Conservation (phyloP, 2,888 invertebrate species). For the Lepidochrysops patricia region DNA sequence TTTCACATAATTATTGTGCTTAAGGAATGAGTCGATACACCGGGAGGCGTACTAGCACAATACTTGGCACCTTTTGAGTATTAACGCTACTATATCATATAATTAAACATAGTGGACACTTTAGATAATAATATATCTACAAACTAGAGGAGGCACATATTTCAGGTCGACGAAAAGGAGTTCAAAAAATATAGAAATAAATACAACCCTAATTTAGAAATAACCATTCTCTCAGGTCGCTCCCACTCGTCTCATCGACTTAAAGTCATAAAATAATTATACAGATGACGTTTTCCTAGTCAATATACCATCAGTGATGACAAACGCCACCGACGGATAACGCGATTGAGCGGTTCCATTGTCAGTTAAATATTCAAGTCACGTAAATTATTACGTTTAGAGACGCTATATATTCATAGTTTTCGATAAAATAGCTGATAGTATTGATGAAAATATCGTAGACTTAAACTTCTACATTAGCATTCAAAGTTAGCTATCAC, state of each 20-base stretch:
- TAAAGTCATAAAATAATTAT: conserved; percentile 1
- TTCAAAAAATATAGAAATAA: conserved; percentile 57
- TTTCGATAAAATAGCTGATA: neutral
- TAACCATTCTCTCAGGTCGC: conserved; percentile 28
- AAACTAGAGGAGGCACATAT: conserved; percentile 57
- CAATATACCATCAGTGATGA: neutral
- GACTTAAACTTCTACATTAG: conserved; percentile 12
- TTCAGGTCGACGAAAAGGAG: conserved; percentile 58
- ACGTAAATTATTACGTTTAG: neutral
- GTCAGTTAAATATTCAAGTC: conserved; percentile 10
- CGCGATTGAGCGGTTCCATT: neutral
- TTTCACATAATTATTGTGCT: conserved; percentile 52
- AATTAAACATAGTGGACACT: conserved; percentile 42
- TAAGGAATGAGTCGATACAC: conserved; percentile 57
- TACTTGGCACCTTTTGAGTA: conserved; percentile 64
- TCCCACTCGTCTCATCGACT: conserved; percentile 17
- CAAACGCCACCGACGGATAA: neutral
- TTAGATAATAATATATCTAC: conserved; percentile 38
- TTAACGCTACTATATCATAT: conserved; percentile 52
- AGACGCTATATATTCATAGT: conserved; percentile 1
- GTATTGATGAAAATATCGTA: neutral
- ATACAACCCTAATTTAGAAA: conserved; percentile 40
- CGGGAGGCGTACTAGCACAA: conserved; percentile 39
- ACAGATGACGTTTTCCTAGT: neutral
- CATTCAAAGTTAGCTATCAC: neutral